phyloP scores from a whole-genome alignment of 2,888 invertebrate genomes.

The Brachyptera risi region DNA sequence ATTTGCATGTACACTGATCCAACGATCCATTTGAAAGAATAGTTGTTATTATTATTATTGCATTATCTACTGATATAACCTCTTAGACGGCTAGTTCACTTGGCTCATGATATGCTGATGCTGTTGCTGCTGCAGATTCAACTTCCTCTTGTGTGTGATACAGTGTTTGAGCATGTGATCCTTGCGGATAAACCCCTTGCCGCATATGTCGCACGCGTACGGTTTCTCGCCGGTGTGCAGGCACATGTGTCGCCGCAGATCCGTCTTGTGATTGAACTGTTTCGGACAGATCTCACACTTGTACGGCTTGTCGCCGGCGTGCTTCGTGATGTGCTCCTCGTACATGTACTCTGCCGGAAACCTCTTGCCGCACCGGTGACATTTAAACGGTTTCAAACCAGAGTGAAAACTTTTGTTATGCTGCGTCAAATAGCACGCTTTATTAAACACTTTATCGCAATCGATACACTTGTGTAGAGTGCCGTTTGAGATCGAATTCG shows the following conservation, averaged over 20 bases:
- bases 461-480: conserved; percentile 64
- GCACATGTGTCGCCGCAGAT: conserved; percentile 80
- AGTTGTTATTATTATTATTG: no score
- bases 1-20: no score
- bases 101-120: conserved; percentile 34
- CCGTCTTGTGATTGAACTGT: conserved; percentile 88
- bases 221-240: conserved; percentile 84
- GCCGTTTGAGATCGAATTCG: conserved; percentile 25
- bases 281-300: conserved; percentile 83
- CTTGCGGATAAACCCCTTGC: conserved; percentile 84
- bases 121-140: conserved; percentile 39
- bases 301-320: conserved; percentile 78
- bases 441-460: conserved; percentile 81
- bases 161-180: conserved; percentile 88
- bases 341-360: conserved; percentile 69
- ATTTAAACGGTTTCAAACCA: conserved; percentile 82
- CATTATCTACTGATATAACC: no score
- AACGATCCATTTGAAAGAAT: no score
- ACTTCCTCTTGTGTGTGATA: conserved; percentile 70
- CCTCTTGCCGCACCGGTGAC: conserved; percentile 79
- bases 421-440: conserved; percentile 83
- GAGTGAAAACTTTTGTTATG: conserved; percentile 87
- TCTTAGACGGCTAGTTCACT: conserved; percentile 16
- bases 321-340: conserved; percentile 70
- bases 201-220: conserved; percentile 74